Evolutionary conservation across 1,140 invertebrate species (phyloP), one percentile per base, ranked within the genome.

Genomic region (Procambarus virginalis): DNA sequence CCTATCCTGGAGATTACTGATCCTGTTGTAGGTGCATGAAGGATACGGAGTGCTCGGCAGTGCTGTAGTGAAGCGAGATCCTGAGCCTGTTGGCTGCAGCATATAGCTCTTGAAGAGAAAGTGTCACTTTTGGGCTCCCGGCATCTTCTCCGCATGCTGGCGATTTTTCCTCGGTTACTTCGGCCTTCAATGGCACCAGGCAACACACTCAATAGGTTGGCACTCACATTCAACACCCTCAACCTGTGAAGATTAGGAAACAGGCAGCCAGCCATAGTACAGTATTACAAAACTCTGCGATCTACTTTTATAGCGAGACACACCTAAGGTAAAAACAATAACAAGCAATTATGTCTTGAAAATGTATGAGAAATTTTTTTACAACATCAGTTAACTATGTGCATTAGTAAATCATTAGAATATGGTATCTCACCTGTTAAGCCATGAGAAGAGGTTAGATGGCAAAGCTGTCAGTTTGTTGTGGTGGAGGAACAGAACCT

Each of bases 11-110:
- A 98, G 93, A 22, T 94, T 95, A 5, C 96, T 96, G 34, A 97
- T 94, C 77, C 95, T 95, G 93, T 97, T 98, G 92, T 97, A 97
- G 20, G 96, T 34, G 96, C 94, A 92, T 97, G 97, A 46, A 98
- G 94, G 75, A 96, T 95, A 90, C 95, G 95, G 48, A 98, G 93
- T 73, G 95, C 95, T 48, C 94, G 93, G 84, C 96, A 96, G 91
- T 96, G 96, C 9, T 95, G 95, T 46, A 97, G 94, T 45, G 96
- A 95, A 87, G 96, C 96, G 78, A 97, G 94, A 9, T 97, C 96
- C 46, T 96, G 79, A 97, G 94, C 92, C 96, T 96, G 94, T 97
- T 97, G 2, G 96, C 96, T 17, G 96, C 97, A 79, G 97, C 93
- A 89, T 96, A 97, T 0, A 97, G 93, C 92, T 96, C 96, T 93